phyloP scores from a whole-genome alignment of 2,888 invertebrate species.

The Drosophila mulleri region DNA sequence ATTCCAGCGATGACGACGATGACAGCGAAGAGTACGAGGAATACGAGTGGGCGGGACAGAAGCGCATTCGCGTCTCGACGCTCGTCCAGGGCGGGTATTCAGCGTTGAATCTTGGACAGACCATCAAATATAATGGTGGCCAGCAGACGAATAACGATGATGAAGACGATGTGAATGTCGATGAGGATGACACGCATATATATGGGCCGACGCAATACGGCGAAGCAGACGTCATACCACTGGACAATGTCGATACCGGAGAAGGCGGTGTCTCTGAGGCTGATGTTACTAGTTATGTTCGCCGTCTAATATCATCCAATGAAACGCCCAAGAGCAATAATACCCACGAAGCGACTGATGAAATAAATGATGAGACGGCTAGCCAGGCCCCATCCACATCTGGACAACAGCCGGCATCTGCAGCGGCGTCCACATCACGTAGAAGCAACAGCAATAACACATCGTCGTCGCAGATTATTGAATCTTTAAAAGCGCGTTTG shows the following conservation, averaged over 20 bases:
- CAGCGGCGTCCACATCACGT: conserved; percentile 37
- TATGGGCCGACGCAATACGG: conserved; percentile 95
- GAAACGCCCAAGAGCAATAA: conserved; percentile 46
- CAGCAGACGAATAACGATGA: conserved; percentile 86
- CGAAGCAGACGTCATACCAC: conserved; percentile 88
- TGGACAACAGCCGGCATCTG: conserved; percentile 10
- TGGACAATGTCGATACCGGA: conserved; percentile 85
- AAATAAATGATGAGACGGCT: conserved; percentile 2
- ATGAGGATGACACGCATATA: conserved; percentile 93
- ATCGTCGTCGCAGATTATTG: conserved; percentile 85
- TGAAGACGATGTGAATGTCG: conserved; percentile 92
- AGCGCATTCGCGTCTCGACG: conserved; percentile 90
- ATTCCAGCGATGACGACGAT: conserved; percentile 88
- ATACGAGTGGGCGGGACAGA: conserved; percentile 97
- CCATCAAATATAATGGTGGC: conserved; percentile 63
- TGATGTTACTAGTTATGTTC: conserved; percentile 82
- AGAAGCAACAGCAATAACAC: conserved; percentile 30
- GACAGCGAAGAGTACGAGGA: conserved; percentile 91
- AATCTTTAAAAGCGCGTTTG: conserved; percentile 91
- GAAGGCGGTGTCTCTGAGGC: conserved; percentile 82
- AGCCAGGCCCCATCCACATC: conserved; percentile 41
- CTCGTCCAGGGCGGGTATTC: conserved; percentile 89
- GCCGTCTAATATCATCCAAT: conserved; percentile 78
- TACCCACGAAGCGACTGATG: conserved; percentile 39
- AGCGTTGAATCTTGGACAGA: conserved; percentile 85